phyloP scores from a whole-genome alignment of 2,888 invertebrate genomes.

The Sturmia bella region DNA sequence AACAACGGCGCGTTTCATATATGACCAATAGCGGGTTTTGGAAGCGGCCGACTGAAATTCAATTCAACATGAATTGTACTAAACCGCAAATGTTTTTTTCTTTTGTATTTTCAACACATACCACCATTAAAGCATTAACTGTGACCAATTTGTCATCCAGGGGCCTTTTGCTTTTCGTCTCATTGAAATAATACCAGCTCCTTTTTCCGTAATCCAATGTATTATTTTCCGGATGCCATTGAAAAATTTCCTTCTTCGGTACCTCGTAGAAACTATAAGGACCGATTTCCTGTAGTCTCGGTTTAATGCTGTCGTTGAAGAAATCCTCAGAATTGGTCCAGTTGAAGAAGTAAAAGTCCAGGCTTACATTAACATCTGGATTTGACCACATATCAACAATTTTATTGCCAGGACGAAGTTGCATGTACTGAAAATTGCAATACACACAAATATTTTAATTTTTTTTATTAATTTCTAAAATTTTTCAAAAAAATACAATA shows the following conservation, averaged over 20 bases:
- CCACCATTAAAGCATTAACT: constrained; percentile 74
- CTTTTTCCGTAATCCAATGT: constrained; percentile 88
- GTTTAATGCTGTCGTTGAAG: constrained; percentile 83
- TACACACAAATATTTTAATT: not conserved
- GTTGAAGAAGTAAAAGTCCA: constrained; percentile 88
- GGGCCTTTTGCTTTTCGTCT: constrained; percentile 70
- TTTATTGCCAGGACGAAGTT: constrained; percentile 84
- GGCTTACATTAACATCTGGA: constrained; percentile 84
- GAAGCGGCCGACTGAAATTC: constrained; percentile 63
- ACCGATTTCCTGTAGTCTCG: constrained; percentile 83
- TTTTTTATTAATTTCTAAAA: too few relatives aligned
- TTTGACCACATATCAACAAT: constrained; percentile 84
- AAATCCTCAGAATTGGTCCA: constrained; percentile 89
- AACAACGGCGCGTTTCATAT: constrained; percentile 77
- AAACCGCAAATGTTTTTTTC: too few relatives aligned
- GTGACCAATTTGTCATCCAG: constrained; percentile 73
- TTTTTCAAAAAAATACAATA: too few relatives aligned
- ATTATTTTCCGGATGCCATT: constrained; percentile 86
- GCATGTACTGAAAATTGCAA: constrained; percentile 79
- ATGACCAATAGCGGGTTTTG: constrained; percentile 72
- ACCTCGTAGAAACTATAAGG: constrained; percentile 86
- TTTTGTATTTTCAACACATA: constrained; percentile 62
- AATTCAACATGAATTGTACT: too few relatives aligned
- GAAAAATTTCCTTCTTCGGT: constrained; percentile 87
- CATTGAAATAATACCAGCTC: constrained; percentile 86